Evolutionary conservation across 1,140 invertebrate genomes (phyloP).

Genomic region (Macrostomum lignano): DNA sequence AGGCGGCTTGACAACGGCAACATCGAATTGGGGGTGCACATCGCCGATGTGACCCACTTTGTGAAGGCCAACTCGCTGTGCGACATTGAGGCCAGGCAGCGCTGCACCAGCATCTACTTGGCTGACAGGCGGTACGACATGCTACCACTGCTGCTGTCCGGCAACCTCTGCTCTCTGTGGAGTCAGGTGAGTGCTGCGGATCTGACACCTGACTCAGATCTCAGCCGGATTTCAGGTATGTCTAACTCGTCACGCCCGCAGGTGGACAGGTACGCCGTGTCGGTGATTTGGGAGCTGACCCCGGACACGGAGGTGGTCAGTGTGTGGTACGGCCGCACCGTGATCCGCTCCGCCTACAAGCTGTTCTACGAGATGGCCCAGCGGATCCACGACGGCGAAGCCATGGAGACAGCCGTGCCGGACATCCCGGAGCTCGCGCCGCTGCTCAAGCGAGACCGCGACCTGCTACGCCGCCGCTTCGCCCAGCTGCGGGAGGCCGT

Average conservation of each 20-base stretch:
- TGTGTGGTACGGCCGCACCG: conserved; percentile 23
- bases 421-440: conserved; percentile 17
- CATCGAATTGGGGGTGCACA: conserved; percentile 21
- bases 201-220: too few relatives aligned
- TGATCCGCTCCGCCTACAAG: conserved; percentile 25
- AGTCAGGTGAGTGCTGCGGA: too few relatives aligned
- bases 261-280: conserved; percentile 25
- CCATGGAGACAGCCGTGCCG: conserved; percentile 11
- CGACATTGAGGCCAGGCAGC: conserved; percentile 22
- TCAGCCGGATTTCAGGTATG: too few relatives aligned
- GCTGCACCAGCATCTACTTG: conserved; percentile 28
- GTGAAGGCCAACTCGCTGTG: conserved; percentile 23
- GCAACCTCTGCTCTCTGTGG: conserved; percentile 30
- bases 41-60: conserved; percentile 30
- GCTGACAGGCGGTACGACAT: conserved; percentile 27
- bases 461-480: conserved; percentile 11
- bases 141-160: conserved; percentile 30
- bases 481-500: conserved; percentile 13
- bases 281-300: conserved; percentile 28
- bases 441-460: conserved; percentile 7
- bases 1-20: conserved; percentile 1
- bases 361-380: conserved; percentile 26
- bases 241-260: too few relatives aligned
- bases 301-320: conserved; percentile 12
- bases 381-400: conserved; percentile 13